phyloP scores from a whole-genome alignment of 2,888 invertebrate genomes.

The Pammene aurita region DNA sequence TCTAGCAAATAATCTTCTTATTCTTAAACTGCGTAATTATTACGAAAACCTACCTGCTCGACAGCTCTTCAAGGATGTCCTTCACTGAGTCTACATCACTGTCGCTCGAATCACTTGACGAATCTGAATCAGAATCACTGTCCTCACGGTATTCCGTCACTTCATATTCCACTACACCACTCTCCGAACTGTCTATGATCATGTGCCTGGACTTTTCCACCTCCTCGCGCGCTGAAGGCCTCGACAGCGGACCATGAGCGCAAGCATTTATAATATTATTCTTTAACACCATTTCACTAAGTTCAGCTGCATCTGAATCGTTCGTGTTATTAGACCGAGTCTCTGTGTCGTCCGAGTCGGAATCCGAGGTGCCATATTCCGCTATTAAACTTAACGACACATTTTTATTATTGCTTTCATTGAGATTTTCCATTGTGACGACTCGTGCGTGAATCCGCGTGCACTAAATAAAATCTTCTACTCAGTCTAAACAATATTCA shows the following conservation, averaged over 20 bases:
- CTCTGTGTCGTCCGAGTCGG: constrained; percentile 73
- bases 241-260: constrained; percentile 74
- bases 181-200: constrained; percentile 75
- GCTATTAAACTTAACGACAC: constrained; percentile 77
- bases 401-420: constrained; percentile 75
- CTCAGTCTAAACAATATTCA: constrained; percentile 20
- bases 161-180: constrained; percentile 74
- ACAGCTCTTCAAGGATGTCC: constrained; percentile 69
- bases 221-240: constrained; percentile 57
- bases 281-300: constrained; percentile 79
- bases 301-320: constrained; percentile 70
- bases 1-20: no score
- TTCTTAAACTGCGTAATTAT: background rate
- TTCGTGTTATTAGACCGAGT: constrained; percentile 62
- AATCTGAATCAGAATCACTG: constrained; percentile 66
- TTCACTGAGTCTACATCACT: constrained; percentile 77
- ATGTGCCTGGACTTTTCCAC: constrained; percentile 70
- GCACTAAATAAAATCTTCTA: constrained; percentile 36
- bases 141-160: constrained; percentile 76
- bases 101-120: constrained; percentile 69
- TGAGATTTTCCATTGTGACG: constrained; percentile 75
- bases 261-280: constrained; percentile 81
- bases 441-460: constrained; percentile 47
- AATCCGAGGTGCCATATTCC: constrained; percentile 75
- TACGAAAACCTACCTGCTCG: constrained; percentile 63